Base-by-base conservation (phyloP, 2,888 invertebrate genomes). In the Rhamnusium bicolor region DNA sequence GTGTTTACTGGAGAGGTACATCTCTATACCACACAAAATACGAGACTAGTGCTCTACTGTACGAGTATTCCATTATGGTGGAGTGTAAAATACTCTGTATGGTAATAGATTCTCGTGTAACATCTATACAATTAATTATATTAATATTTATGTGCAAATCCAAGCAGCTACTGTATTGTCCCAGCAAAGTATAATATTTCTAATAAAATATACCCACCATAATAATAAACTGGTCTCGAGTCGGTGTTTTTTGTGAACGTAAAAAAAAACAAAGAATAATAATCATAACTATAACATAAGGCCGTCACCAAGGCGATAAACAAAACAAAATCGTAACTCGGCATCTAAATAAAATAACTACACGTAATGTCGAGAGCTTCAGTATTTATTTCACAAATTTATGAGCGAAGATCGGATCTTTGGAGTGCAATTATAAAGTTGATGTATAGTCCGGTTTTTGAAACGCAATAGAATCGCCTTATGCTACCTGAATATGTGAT, bases 331-430 rank as follows among this genome's bases (percentile, higher is more conserved):
- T 85, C 85, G 81, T 82, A 80, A 77, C 84, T 80, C 84, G 85
- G 82, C 84, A 86, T 86, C 86, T 85, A 79, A 80, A 79, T 75
- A 75, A 74, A 77, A 77, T 77, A 75, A 71, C 75, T 74, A 54
- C 77, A 77, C 77, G 76, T 75, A 77, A 73, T 66, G 78, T 70
- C 60, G 72, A 76, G 77, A 75, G 80, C 75, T 80, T 74, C 79
- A 76, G 87, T 88, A 88, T 88, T 88, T 88, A 88, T 88, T 88
- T 88, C 87, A 87, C 87, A 87, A 88, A 88, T 88, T 88, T 88
- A 88, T 85, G 88, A 82, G 80, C 78, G 81, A 82, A 87, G 88
- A 88, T 88, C 86, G 84, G 82, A 87, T 88, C 87, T 87, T 84
- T 82, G 83, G 83, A 84, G 85, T 85, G 87, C 87, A 87, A 87